These are phyloP conservation scores for Corythucha ciliata DNA, from an alignment of 2,888 invertebrate species.

Conservation along the genomic window DNA sequence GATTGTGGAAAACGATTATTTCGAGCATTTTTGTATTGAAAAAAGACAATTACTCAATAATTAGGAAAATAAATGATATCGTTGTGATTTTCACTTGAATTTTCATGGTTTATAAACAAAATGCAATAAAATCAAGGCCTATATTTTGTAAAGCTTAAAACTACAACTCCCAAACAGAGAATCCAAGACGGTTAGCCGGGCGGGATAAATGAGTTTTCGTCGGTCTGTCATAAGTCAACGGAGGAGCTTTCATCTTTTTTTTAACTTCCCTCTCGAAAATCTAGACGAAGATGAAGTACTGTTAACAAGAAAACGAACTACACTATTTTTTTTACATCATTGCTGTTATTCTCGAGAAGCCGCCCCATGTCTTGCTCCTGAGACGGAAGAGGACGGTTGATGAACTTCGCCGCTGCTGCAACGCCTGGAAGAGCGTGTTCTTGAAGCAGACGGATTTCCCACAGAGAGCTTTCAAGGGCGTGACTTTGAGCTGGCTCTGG, in stretches of 20 bases:
- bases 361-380: conserved; percentile 60
- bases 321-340: too few species aligned
- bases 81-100: too few species aligned
- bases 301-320: background rate
- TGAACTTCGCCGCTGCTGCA: conserved; percentile 60
- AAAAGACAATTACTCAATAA: too few species aligned
- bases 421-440: conserved; percentile 63
- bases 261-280: conserved; percentile 26
- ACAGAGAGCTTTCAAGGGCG: conserved; percentile 81
- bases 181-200: background rate
- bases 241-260: conserved; percentile 24
- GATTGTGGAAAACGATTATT: too few species aligned
- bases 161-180: conserved; percentile 20
- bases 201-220: conserved; percentile 9
- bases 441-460: conserved; percentile 80
- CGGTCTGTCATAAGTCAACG: conserved; percentile 27
- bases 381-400: conserved; percentile 55
- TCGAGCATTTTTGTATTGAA: too few species aligned
- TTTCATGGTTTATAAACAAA: too few species aligned
- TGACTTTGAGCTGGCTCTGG: conserved; percentile 64
- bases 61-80: too few species aligned
- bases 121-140: too few species aligned
- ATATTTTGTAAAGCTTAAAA: too few species aligned
- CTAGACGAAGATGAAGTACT: conserved; percentile 22
- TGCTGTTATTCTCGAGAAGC: conserved; percentile 47